Percentiles rank a stretch among this genome's conserved stretches.
phyloP scores from a whole-genome alignment of 2,888 invertebrate genomes.

The Drosophila buzzatii region DNA sequence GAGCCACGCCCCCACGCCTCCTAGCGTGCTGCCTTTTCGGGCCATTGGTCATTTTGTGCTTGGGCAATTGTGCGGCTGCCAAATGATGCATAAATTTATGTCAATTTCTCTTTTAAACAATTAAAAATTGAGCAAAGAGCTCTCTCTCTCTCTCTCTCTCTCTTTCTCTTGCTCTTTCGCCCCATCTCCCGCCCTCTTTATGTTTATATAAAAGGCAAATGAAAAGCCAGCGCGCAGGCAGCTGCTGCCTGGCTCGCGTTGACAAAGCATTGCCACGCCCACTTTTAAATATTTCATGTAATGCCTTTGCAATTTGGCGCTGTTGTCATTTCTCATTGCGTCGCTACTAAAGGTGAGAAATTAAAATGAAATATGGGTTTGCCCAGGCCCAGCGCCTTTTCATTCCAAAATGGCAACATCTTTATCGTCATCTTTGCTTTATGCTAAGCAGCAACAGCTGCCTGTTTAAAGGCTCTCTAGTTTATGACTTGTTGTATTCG shows the following conservation, averaged over 20 bases:
- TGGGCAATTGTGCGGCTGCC: constrained; percentile 39
- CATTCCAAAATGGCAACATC: constrained; percentile 31
- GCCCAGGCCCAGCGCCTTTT: constrained; percentile 5
- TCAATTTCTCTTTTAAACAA: constrained; percentile 73
- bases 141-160: constrained; percentile 3
- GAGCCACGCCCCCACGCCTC: not conserved
- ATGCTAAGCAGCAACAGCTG: constrained; percentile 16
- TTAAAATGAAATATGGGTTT: constrained; percentile 71
- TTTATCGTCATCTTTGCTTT: constrained; percentile 46
- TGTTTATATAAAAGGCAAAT: constrained; percentile 31
- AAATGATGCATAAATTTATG: constrained; percentile 73
- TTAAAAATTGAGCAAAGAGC: constrained; percentile 48
- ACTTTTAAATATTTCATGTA: constrained; percentile 66
- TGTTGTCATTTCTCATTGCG: constrained; percentile 66
- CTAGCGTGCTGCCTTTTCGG: not conserved
- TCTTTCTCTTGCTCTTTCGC: too few species aligned
- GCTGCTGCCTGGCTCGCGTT: not conserved
- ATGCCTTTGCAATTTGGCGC: constrained; percentile 69
- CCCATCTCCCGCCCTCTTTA: too few species aligned
- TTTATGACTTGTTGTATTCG: constrained; percentile 16
- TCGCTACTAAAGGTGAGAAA: constrained; percentile 27
- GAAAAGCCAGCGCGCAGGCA: constrained; percentile 27
- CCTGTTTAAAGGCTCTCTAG: constrained; percentile 16
- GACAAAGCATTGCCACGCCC: constrained; percentile 10
- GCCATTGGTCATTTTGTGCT: constrained; percentile 43